These are phyloP conservation scores for Caenorhabditis auriculariae DNA, from an alignment of 2,888 invertebrate species.

Conservation along the genomic window DNA sequence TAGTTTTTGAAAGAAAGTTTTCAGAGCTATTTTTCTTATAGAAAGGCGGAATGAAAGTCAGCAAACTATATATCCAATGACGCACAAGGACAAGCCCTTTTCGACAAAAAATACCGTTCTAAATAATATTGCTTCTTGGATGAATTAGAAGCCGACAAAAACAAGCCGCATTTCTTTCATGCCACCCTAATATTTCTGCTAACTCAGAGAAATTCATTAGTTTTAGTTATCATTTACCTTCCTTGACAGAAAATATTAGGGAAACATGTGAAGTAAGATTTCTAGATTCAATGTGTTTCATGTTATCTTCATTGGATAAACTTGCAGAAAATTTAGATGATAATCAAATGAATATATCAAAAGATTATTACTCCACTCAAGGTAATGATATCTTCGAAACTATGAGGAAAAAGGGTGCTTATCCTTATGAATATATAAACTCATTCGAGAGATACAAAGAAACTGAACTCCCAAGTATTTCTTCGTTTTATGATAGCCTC, in stretches of 20 bases:
- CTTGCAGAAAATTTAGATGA: slow-evolving; percentile 36
- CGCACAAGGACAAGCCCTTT: too few species aligned
- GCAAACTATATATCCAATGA: too few species aligned
- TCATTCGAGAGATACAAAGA: slow-evolving; percentile 45
- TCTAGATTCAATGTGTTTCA: slow-evolving; percentile 39
- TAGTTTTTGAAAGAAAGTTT: too few species aligned
- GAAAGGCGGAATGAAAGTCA: too few species aligned
- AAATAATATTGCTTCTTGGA: too few species aligned
- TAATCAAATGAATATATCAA: slow-evolving; percentile 14
- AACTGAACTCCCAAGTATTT: slow-evolving; percentile 34
- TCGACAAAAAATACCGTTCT: too few species aligned
- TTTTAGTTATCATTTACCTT: slow-evolving; percentile 26
- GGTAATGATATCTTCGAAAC: slow-evolving; percentile 17
- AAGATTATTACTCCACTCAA: slow-evolving; percentile 26
- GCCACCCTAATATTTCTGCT: slow-evolving; percentile 26
- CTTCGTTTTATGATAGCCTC: slow-evolving; percentile 31
- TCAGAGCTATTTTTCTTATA: too few species aligned
- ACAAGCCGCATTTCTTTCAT: too few species aligned
- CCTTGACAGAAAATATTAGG: background rate
- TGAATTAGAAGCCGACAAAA: too few species aligned
- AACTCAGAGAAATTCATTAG: slow-evolving; percentile 39
- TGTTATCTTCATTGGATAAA: slow-evolving; percentile 22
- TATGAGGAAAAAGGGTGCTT: slow-evolving; percentile 47
- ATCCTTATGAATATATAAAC: slow-evolving; percentile 60
- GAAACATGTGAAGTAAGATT: slow-evolving; percentile 31